Base-by-base conservation (phyloP, 2,888 invertebrate genomes). In the Cephus spinipes region DNA sequence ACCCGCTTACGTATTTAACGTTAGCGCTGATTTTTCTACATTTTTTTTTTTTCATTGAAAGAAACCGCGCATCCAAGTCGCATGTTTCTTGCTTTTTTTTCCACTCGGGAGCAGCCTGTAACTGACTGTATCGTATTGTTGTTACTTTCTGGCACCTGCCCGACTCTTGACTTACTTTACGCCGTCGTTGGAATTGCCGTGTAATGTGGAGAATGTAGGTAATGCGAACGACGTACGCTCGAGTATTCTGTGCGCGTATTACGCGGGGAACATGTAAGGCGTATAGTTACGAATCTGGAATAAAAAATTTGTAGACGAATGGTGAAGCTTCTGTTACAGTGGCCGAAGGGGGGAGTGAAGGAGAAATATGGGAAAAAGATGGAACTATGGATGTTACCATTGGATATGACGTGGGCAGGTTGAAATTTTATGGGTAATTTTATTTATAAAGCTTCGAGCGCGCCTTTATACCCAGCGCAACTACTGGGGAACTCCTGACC, bases 401-500 rank as follows among this genome's bases (percentile, higher is more conserved):
- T 55, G 23, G 55, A 55, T 55, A 2, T 55, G 23, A 55, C 23
- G 9, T 23, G 23, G 55, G 23, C 23, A 55, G 23, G 2, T 55
- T 23, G 9, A 55, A 55, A 23, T 55, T 55, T 55, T 2, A 2
- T 55, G 55, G 55, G 9, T 23, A 55, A 23, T 9, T 55, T 55
- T 55, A 55, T 36, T 36, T 36, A 36, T 4, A 23, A 55, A 23
- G 55, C 23, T 55, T 55, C 55, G 23, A 55, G 23, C 23, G 23
- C 23, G 55, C 55, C 23, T 55, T 55, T 23, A 23, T 9, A 23
- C 23, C 9, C 9, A 6, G 55, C 9, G 9, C 6, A 23, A 55
- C 15, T 55, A 55, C 6, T 23, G 55, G 32, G 40, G 73, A 78
- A 68, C 78, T n/a, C 76, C 73, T 71, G 83, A 83, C 81, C 82